Evolutionary conservation across 2,888 invertebrate genomes (phyloP), one percentile per base, ranked within the genome.

Genomic region (Dendrolimus houi): DNA sequence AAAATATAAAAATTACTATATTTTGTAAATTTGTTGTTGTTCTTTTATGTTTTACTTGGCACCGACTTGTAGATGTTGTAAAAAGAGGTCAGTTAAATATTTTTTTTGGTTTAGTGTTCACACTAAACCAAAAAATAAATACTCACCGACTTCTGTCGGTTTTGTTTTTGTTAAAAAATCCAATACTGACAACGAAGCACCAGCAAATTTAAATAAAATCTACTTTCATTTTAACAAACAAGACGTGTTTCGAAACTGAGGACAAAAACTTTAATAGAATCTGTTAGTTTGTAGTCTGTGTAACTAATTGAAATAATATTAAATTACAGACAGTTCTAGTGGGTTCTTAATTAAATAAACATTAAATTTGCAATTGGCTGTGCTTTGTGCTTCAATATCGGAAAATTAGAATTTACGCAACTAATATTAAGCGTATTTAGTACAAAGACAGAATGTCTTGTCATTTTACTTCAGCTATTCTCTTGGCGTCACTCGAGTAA

Each of bases 181-280:
- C 3, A 47, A 47, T 47, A 10, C 47, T 7, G 47, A 47, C 9
- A 47, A 9, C 47, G 47, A 47, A 47, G 47, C 47, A 47, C 47
- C 47, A 2, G 6, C 47, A 47, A 47, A 47, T 47, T 47, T 47
- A 12, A 47, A 47, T 47, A 47, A 7, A 47, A 47, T 2, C 47
- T 47, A 47, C 9, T 47, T 47, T 47, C 47, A 47, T 9, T 12
- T 6, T 12, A 10, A 47, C 12, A 47, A 47, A 47, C 47, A 29
- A 29, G 47, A 47, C 47, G 9, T 12, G 47, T 47, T 47, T 47
- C 12, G 47, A 9, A 47, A 47, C 12, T 59, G 61, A 58, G 65
- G 61, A 69, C 64, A 47, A 47, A 47, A 47, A 47, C 47, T 47
- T 10, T 3, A 47, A 47, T 47, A 12, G 47, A 47, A 12, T 47